These are phyloP conservation scores for Hippocampus mohnikei DNA, from an alignment of 2,113 vertebrate genomes.

Conservation along the genomic window DNA sequence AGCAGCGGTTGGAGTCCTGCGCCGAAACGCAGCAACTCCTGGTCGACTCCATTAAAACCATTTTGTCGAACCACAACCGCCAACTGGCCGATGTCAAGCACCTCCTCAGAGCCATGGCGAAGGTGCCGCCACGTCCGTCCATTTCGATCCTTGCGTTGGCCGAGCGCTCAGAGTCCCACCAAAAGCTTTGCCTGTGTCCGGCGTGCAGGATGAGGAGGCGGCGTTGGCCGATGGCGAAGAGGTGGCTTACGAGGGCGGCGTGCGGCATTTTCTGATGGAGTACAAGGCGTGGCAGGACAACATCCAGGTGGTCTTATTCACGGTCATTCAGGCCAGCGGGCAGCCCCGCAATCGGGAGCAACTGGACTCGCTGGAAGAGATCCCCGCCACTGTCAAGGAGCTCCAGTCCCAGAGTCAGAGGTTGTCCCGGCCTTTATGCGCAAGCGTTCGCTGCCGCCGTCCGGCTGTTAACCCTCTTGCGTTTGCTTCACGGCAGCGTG, in stretches of 20 bases:
- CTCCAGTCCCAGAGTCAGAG: conserved; percentile 92
- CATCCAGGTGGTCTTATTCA: conserved; percentile 95
- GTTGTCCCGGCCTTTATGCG: conserved; percentile 28
- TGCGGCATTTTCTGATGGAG: conserved; percentile 91
- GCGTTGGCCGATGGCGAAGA: conserved; percentile 93
- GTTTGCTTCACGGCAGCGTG: conserved; percentile 72
- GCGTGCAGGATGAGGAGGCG: conserved; percentile 88
- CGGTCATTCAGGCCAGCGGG: conserved; percentile 92
- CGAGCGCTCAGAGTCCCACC: background rate
- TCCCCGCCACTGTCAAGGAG: conserved; percentile 91
- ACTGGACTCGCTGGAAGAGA: conserved; percentile 90
- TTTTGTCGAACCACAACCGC: conserved; percentile 90
- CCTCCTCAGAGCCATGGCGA: conserved; percentile 95
- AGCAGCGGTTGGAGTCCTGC: conserved; percentile 87
- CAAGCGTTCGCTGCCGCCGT: background rate
- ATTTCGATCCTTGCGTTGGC: too few relatives aligned
- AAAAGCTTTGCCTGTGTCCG: background rate
- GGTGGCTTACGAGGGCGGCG: conserved; percentile 90
- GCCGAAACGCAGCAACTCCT: conserved; percentile 91
- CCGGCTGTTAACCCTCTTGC: background rate
- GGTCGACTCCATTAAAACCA: conserved; percentile 93
- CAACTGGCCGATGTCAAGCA: conserved; percentile 95
- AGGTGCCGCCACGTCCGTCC: conserved; percentile 70
- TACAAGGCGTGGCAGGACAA: conserved; percentile 99
- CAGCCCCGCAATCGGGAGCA: conserved; percentile 91